phyloP scores from a whole-genome alignment of 2,888 invertebrate species.

The Sphaeridia pumilis region DNA sequence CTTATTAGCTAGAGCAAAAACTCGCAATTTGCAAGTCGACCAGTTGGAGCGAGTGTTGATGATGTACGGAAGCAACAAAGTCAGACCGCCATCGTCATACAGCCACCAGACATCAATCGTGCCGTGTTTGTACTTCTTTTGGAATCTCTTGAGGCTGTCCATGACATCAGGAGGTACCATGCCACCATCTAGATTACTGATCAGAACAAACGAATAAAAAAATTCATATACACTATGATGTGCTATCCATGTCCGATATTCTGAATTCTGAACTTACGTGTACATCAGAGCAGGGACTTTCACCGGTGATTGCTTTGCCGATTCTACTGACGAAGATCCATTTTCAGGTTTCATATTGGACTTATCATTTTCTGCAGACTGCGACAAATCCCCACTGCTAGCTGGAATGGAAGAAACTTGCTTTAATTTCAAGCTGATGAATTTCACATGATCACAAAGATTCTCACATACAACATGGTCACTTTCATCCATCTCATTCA shows the following conservation, averaged over 20 bases:
- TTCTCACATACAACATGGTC: neutral
- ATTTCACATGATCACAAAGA: neutral
- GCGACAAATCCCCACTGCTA: slow-evolving; percentile 29
- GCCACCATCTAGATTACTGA: slow-evolving; percentile 42
- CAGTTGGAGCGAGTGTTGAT: slow-evolving; percentile 66
- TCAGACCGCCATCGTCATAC: slow-evolving; percentile 74
- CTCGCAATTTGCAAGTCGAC: slow-evolving; percentile 63
- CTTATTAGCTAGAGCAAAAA: slow-evolving; percentile 70
- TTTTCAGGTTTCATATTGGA: slow-evolving; percentile 15
- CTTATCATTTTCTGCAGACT: slow-evolving; percentile 17
- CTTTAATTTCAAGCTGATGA: neutral
- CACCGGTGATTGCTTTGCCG: slow-evolving; percentile 20
- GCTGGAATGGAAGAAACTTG: slow-evolving; percentile 13
- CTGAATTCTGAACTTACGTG: slow-evolving; percentile 18
- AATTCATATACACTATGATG: no score
- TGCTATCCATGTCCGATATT: neutral
- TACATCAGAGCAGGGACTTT: slow-evolving; percentile 24
- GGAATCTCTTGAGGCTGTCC: slow-evolving; percentile 60
- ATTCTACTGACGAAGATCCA: slow-evolving; percentile 8
- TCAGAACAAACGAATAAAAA: slow-evolving; percentile 1
- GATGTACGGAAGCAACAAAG: slow-evolving; percentile 73
- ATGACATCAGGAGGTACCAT: slow-evolving; percentile 54
- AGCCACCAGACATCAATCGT: slow-evolving; percentile 93
- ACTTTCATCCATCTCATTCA: no score
- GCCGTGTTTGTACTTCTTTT: slow-evolving; percentile 64